phyloP scores from a whole-genome alignment of 30 jellyfish, hydroid and myxozoan species.

The Catostylus mosaicus region DNA sequence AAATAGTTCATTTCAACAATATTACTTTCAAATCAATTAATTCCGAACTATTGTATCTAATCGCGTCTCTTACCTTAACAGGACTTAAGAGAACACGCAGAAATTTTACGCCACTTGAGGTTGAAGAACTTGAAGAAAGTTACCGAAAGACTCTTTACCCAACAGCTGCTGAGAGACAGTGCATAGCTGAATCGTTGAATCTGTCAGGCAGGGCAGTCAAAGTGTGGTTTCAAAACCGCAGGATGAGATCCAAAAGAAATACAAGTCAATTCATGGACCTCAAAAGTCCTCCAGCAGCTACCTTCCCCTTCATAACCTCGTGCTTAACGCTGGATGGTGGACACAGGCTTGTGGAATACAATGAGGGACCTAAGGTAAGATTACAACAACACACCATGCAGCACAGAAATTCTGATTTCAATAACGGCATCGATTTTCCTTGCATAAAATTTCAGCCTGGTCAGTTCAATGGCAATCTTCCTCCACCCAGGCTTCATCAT shows the following conservation, averaged over 20 bases:
- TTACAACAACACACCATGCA: no score
- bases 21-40: background rate
- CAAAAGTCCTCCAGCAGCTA: no score
- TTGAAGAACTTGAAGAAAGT: conserved; percentile 1
- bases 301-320: no score
- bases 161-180: background rate
- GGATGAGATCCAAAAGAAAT: conserved; percentile 6
- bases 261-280: background rate
- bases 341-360: no score
- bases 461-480: background rate
- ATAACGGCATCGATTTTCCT: no score
- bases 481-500: background rate
- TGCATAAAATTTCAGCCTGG: background rate
- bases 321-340: no score
- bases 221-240: conserved; percentile 33
- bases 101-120: conserved; percentile 1
- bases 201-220: background rate
- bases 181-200: background rate
- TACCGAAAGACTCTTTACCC: background rate
- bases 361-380: no score
- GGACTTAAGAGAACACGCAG: conserved; percentile 7
- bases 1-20: no score
- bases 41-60: background rate
- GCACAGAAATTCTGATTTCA: no score
- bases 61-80: background rate